Conservation (phyloP, 2,113 vertebrate species). For the Pavo muticus region DNA sequence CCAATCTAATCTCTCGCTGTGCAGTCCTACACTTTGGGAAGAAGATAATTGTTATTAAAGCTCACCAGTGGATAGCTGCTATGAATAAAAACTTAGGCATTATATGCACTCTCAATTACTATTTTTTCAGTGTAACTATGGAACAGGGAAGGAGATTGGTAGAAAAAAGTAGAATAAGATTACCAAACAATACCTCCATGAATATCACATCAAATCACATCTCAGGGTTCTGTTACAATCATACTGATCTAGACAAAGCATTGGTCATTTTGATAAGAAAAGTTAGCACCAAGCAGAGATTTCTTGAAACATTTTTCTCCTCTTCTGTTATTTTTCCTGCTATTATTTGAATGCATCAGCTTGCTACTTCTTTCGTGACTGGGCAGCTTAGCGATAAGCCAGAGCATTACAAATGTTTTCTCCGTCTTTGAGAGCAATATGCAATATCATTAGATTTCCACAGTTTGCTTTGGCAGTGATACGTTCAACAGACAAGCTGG, state of each 20-base stretch:
- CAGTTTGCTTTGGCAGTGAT: constrained; percentile 44
- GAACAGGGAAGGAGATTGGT: background rate
- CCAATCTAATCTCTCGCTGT: constrained; percentile 26
- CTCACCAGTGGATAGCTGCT: background rate
- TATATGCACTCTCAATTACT: background rate
- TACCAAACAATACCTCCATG: background rate
- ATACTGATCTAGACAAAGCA: background rate
- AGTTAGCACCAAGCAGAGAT: background rate
- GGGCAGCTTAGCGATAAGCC: constrained; percentile 54
- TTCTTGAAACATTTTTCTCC: background rate
- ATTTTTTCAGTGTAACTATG: background rate
- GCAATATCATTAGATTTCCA: constrained; percentile 18
- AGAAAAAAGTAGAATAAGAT: background rate
- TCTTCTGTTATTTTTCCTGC: background rate
- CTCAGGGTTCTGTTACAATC: background rate
- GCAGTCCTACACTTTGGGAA: background rate
- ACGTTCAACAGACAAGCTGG: background rate
- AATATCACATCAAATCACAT: background rate
- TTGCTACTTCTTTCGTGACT: constrained; percentile 15
- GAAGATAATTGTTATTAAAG: constrained; percentile 45
- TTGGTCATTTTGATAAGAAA: background rate
- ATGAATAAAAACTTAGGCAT: constrained; percentile 17
- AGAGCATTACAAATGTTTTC: constrained; percentile 31
- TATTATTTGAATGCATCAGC: constrained; percentile 15
- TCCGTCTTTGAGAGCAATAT: constrained; percentile 41